phyloP scores from a whole-genome alignment of 1,140 invertebrate genomes.

The Tetramorium alpestre region DNA sequence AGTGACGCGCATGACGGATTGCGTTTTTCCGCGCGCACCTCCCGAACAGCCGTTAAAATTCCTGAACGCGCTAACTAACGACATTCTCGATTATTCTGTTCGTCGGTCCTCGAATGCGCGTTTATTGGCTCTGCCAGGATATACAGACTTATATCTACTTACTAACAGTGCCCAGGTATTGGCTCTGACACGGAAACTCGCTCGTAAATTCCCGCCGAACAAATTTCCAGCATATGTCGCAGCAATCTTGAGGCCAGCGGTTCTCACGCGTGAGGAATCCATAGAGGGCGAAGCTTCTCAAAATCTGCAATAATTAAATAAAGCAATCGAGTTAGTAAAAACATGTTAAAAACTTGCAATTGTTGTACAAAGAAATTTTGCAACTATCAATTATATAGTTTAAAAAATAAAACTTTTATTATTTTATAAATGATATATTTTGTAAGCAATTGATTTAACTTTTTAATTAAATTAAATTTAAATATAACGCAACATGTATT shows the following conservation, averaged over 20 bases:
- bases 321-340: neutral
- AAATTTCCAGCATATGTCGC: slow-evolving; percentile 80
- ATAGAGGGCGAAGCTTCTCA: neutral
- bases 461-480: neutral
- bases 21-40: slow-evolving; percentile 34
- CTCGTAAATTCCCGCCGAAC: slow-evolving; percentile 81
- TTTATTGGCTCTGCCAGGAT: slow-evolving; percentile 73
- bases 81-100: slow-evolving; percentile 75
- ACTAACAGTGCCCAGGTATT: slow-evolving; percentile 74
- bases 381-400: neutral
- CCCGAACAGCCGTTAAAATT: slow-evolving; percentile 75
- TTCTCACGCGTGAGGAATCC: slow-evolving; percentile 60
- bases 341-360: neutral
- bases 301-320: neutral
- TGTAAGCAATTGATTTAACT: neutral
- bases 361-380: neutral
- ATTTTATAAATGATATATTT: neutral
- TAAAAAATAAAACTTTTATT: neutral
- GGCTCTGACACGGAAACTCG: slow-evolving; percentile 79
- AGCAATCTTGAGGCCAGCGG: slow-evolving; percentile 76
- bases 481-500: neutral
- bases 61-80: slow-evolving; percentile 74
- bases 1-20: slow-evolving; percentile 41
- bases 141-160: slow-evolving; percentile 72
- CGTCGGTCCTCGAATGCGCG: slow-evolving; percentile 69